A percentile compares a stretch with the other conserved stretches of the same genome.
phyloP scores from a whole-genome alignment of 2,113 vertebrate species.

The Rattus rattus region DNA sequence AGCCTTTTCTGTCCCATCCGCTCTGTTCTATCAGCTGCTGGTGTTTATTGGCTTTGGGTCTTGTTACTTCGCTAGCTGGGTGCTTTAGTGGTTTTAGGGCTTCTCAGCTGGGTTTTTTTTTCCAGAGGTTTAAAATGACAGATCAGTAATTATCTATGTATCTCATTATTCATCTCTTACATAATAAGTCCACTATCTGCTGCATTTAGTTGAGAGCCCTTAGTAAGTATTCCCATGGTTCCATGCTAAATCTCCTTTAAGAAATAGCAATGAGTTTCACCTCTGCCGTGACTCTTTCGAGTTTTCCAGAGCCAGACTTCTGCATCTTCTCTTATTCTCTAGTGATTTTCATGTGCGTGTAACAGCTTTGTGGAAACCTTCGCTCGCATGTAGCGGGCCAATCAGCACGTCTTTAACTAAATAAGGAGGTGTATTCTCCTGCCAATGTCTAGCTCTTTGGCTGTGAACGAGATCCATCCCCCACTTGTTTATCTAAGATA shows the following conservation, averaged over 20 bases:
- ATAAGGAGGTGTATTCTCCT: background rate
- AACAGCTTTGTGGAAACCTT: background rate
- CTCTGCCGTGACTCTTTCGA: background rate
- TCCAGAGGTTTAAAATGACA: background rate
- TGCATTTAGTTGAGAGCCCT: conserved; percentile 18
- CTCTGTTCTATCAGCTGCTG: background rate
- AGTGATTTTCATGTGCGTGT: background rate
- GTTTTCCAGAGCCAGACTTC: background rate
- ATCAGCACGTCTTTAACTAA: background rate
- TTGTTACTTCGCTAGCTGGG: background rate
- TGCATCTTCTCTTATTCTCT: background rate
- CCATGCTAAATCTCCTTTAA: background rate
- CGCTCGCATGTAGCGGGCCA: background rate
- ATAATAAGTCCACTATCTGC: background rate
- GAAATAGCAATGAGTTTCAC: background rate
- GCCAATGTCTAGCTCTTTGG: background rate
- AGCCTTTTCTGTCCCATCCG: background rate
- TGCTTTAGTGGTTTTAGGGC: background rate
- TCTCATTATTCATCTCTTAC: background rate
- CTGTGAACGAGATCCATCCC: background rate
- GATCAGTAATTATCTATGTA: background rate
- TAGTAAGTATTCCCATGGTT: background rate
- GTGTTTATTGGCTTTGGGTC: background rate
- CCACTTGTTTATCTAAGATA: background rate
- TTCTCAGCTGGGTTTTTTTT: too few relatives aligned